phyloP scores from a whole-genome alignment of 2,888 invertebrate species.

The Oligia strigilis region DNA sequence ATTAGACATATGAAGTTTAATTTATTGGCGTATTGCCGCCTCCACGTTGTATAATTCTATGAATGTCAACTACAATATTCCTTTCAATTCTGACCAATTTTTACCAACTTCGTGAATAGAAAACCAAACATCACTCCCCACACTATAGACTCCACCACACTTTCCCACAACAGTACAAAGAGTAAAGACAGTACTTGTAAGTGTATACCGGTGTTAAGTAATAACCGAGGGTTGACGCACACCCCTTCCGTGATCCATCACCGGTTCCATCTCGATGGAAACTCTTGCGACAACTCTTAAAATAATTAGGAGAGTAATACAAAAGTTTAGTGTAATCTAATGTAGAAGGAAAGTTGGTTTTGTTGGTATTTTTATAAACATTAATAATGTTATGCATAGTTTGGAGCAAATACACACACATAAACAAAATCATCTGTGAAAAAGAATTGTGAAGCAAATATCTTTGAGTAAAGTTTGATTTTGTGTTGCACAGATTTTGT shows the following conservation, averaged over 20 bases:
- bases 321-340: slow-evolving; percentile 51
- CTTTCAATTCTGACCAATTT: neutral
- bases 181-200: slow-evolving; percentile 54
- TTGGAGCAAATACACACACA: too few species aligned
- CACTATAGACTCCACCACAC: neutral
- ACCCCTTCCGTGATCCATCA: slow-evolving; percentile 82
- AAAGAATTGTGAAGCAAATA: too few species aligned
- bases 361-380: slow-evolving; percentile 2
- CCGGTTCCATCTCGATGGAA: slow-evolving; percentile 72
- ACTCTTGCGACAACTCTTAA: slow-evolving; percentile 65
- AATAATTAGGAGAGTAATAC: slow-evolving; percentile 65
- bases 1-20: neutral
- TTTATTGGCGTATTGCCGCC: neutral
- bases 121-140: neutral
- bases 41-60: neutral
- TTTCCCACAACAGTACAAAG: slow-evolving; percentile 14
- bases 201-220: slow-evolving; percentile 64
- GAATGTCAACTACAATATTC: neutral
- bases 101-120: neutral
- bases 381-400: neutral
- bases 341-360: slow-evolving; percentile 44
- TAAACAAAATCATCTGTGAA: too few species aligned
- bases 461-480: neutral
- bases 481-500: neutral
- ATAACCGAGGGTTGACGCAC: slow-evolving; percentile 60